Conservation (phyloP, 2,113 vertebrate species). For the Triplophysa dalaica region DNA sequence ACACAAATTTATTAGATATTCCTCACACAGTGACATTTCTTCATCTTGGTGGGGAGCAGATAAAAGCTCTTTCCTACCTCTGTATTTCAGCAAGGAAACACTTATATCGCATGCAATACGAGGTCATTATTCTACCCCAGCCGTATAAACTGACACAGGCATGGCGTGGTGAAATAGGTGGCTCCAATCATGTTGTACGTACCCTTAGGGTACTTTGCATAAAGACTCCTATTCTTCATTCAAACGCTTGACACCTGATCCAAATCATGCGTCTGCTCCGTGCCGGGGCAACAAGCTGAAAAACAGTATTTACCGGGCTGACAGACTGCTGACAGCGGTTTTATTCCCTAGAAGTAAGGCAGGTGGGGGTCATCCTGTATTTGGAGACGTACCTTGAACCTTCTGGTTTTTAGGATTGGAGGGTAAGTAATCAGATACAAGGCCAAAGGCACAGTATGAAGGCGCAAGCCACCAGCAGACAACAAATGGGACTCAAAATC, state of each 20-base stretch:
- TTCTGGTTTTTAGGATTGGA: constrained; percentile 55
- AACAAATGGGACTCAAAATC: constrained; percentile 7
- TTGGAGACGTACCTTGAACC: constrained; percentile 45
- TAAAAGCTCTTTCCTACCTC: constrained; percentile 17
- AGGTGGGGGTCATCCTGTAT: constrained; percentile 40
- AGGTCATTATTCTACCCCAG: constrained; percentile 18
- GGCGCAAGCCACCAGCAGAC: constrained; percentile 40
- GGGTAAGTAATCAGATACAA: constrained; percentile 48
- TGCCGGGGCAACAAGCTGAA: constrained; percentile 33
- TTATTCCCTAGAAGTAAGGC: constrained; percentile 25
- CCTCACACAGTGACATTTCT: constrained; percentile 1
- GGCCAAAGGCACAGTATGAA: constrained; percentile 39
- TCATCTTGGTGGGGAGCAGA: not conserved
- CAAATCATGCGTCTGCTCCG: constrained; percentile 26
- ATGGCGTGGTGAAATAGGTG: constrained; percentile 12
- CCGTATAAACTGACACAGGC: not conserved
- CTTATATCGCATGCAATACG: not conserved
- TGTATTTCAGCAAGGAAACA: not conserved
- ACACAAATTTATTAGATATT: constrained; percentile 11
- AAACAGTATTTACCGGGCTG: constrained; percentile 29
- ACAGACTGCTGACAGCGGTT: constrained; percentile 50
- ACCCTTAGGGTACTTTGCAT: constrained; percentile 33
- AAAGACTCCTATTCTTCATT: constrained; percentile 44
- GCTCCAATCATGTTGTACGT: constrained; percentile 26
- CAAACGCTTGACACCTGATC: constrained; percentile 39